phyloP scores from a whole-genome alignment of 2,888 invertebrate species.

The Kuschelorhynchus macadamiae region DNA sequence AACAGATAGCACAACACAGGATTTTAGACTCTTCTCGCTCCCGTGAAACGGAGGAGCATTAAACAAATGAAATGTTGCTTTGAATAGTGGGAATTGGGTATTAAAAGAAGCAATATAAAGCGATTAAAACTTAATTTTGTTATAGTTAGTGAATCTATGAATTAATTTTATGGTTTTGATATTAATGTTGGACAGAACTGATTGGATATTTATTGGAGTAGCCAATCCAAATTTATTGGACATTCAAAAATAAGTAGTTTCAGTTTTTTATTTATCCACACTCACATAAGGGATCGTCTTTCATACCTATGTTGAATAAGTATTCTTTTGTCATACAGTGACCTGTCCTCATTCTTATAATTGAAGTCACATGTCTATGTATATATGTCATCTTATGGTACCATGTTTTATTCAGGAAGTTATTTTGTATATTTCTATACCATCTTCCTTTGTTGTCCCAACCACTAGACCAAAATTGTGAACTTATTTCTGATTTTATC shows the following conservation, averaged over 20 bases:
- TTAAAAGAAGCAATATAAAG: too few relatives aligned
- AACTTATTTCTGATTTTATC: background rate
- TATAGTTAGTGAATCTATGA: too few relatives aligned
- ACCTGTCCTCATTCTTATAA: conserved; percentile 15
- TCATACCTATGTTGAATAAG: background rate
- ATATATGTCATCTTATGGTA: background rate
- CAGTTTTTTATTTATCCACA: background rate
- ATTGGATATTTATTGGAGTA: background rate
- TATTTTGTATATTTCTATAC: too few relatives aligned
- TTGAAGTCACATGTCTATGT: conserved; percentile 5
- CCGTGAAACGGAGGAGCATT: too few relatives aligned
- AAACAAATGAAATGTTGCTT: too few relatives aligned
- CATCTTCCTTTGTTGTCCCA: too few relatives aligned
- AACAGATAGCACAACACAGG: too few relatives aligned
- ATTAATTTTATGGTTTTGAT: too few relatives aligned
- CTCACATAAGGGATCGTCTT: conserved; percentile 3
- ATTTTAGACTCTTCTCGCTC: too few relatives aligned
- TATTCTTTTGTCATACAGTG: conserved; percentile 5
- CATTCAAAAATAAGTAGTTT: conserved; percentile 7
- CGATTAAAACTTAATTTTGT: too few relatives aligned
- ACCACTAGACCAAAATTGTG: background rate
- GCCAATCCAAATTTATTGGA: background rate
- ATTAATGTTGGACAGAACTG: background rate
- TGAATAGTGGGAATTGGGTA: too few relatives aligned
- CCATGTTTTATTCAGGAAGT: background rate